Conservation (phyloP, 2,113 vertebrate species). For the Columba janthina region DNA sequence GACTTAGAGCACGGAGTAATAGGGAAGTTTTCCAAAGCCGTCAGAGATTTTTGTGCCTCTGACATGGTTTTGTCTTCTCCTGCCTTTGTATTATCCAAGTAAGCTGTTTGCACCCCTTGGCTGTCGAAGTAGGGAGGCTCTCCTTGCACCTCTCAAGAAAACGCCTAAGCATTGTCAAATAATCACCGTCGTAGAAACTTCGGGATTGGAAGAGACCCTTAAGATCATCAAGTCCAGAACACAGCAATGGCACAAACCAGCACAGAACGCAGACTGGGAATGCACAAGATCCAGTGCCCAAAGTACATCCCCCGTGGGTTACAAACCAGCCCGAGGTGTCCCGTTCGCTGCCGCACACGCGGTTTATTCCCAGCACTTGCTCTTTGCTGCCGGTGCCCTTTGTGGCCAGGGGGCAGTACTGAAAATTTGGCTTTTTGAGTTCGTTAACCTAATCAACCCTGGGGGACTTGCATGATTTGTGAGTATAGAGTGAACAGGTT, state of each 20-base stretch:
- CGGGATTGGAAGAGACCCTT: too few species aligned
- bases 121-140: background rate
- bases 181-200: too few species aligned
- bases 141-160: background rate
- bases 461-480: background rate
- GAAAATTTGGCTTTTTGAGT: background rate
- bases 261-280: background rate
- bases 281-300: too few species aligned
- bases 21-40: background rate
- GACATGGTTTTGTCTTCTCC: background rate
- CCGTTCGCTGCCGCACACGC: too few species aligned
- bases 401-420: background rate
- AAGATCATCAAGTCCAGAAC: too few species aligned
- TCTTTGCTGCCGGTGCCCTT: background rate
- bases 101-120: background rate
- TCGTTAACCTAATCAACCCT: background rate
- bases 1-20: background rate
- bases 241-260: background rate
- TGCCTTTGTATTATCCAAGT: background rate
- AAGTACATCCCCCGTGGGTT: accelerated
- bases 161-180: background rate
- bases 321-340: background rate
- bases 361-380: too few species aligned
- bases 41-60: background rate
- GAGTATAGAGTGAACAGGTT: background rate